A percentile compares a stretch with the other conserved stretches of the same genome.
These are phyloP conservation scores for Phainopepla nitens DNA, from an alignment of 2,113 vertebrate species.

Conservation along the genomic window DNA sequence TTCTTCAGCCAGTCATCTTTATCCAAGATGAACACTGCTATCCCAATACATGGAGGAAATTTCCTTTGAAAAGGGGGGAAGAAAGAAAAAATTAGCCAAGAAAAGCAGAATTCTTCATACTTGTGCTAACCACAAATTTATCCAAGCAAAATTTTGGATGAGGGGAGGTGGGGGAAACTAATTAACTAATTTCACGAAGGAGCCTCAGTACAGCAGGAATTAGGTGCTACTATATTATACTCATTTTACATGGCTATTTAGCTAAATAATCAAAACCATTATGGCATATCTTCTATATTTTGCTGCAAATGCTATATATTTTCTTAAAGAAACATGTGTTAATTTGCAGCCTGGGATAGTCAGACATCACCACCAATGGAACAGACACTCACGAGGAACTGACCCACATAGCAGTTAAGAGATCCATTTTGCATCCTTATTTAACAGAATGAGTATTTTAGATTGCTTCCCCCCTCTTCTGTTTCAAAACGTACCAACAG, in stretches of 20 bases:
- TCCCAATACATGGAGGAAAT: not conserved
- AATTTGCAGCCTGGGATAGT: not conserved
- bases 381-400: not conserved
- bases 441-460: not conserved
- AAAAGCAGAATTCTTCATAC: conserved; percentile 27
- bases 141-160: not conserved
- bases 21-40: not conserved
- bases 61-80: not conserved
- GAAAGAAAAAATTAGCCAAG: not conserved
- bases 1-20: not conserved
- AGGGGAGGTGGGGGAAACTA: not conserved
- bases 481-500: not conserved
- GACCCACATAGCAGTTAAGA: not conserved
- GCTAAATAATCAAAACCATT: conserved; percentile 40
- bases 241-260: conserved; percentile 51
- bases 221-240: conserved; percentile 17
- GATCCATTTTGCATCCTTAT: not conserved
- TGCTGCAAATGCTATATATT: not conserved
- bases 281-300: not conserved
- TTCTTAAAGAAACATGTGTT: conserved; percentile 30
- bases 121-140: conserved; percentile 33
- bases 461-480: not conserved
- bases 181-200: conserved; percentile 60
- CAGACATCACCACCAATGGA: not conserved
- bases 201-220: conserved; percentile 36